These are phyloP conservation scores for Archivesica marissinica DNA, from an alignment of 1,140 invertebrate genomes.

Conservation along the genomic window DNA sequence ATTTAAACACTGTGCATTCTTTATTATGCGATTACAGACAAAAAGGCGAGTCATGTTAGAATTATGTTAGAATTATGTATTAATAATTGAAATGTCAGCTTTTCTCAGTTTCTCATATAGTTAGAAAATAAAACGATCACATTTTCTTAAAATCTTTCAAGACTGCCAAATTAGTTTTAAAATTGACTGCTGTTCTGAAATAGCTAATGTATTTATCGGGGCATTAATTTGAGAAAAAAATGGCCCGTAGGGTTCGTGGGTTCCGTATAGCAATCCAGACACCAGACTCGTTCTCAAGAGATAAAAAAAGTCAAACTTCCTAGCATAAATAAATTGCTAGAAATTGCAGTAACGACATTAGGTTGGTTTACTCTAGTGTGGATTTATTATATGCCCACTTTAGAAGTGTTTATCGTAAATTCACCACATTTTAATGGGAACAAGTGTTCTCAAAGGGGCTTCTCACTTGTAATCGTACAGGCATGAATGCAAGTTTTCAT, in stretches of 20 bases:
- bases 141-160: too few relatives aligned
- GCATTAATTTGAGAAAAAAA: too few relatives aligned
- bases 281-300: background rate
- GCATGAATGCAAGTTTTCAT: background rate
- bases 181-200: too few relatives aligned
- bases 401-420: conserved; percentile 30
- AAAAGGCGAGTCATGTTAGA: too few relatives aligned
- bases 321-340: background rate
- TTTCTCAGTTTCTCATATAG: too few relatives aligned
- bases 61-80: too few relatives aligned
- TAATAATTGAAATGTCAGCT: too few relatives aligned
- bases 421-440: background rate
- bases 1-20: too few relatives aligned
- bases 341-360: background rate
- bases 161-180: too few relatives aligned
- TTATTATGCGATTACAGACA: too few relatives aligned
- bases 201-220: too few relatives aligned
- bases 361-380: background rate
- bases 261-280: background rate
- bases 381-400: conserved; percentile 13
- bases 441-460: conserved; percentile 7
- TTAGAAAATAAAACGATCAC: too few relatives aligned
- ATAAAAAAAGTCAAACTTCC: background rate
- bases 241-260: background rate
- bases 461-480: background rate